phyloP scores from a whole-genome alignment of 2,113 vertebrate genomes.

The Mesoclemmys tuberculata region DNA sequence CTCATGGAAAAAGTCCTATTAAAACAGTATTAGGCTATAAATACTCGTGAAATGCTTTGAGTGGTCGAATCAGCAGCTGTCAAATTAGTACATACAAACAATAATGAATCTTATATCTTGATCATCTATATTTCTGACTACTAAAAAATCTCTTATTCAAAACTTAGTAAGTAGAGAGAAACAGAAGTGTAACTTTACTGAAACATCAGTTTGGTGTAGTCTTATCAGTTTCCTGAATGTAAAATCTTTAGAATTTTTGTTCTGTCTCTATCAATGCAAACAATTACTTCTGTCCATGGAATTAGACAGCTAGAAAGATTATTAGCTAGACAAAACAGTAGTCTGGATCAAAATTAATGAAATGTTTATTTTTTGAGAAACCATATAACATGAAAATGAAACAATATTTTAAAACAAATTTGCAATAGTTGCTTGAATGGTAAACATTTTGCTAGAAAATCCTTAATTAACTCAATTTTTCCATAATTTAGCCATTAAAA shows the following conservation, averaged over 20 bases:
- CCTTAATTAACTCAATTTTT: neutral
- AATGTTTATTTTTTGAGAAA: neutral
- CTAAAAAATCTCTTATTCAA: neutral
- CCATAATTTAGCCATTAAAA: neutral
- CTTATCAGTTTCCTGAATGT: neutral
- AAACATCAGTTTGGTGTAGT: neutral
- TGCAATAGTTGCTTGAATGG: neutral
- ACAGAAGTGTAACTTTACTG: constrained; percentile 8
- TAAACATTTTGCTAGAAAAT: neutral
- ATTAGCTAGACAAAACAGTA: neutral
- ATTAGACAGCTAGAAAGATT: neutral
- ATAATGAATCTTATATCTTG: neutral
- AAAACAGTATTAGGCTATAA: neutral
- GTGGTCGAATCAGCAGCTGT: neutral
- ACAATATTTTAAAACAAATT: neutral
- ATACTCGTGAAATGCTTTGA: neutral
- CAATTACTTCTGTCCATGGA: neutral
- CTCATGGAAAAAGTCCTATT: neutral
- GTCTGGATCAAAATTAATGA: neutral
- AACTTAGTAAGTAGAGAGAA: neutral
- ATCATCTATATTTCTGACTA: neutral
- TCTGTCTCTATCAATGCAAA: neutral
- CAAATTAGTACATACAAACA: neutral
- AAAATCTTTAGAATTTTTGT: neutral
- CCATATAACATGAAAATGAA: neutral